These are phyloP conservation scores for Furcula furcula DNA, from an alignment of 2,888 invertebrate species.

Conservation along the genomic window DNA sequence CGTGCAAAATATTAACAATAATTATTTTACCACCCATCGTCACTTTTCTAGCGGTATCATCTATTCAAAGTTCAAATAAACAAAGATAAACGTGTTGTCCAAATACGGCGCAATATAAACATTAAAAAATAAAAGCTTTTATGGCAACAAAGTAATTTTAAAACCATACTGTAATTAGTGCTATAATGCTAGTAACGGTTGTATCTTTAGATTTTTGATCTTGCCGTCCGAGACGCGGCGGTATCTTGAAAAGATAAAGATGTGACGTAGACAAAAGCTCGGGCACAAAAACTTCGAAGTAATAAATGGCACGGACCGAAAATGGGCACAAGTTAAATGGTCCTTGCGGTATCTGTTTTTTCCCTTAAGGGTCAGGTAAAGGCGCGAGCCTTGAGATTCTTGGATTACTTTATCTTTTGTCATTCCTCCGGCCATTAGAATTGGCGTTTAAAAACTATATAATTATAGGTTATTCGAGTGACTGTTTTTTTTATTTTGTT, in stretches of 20 bases:
- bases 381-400: slow-evolving; percentile 43
- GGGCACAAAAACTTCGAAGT: slow-evolving; percentile 40
- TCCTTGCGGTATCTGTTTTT: slow-evolving; percentile 43
- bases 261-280: slow-evolving; percentile 48
- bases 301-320: slow-evolving; percentile 61
- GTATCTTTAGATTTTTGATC: slow-evolving; percentile 15
- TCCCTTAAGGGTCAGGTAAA: slow-evolving; percentile 47
- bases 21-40: slow-evolving; percentile 9
- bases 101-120: slow-evolving; percentile 13
- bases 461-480: slow-evolving; percentile 32
- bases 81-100: slow-evolving; percentile 14
- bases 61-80: slow-evolving; percentile 12
- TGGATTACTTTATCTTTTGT: slow-evolving; percentile 32
- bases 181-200: slow-evolving; percentile 16
- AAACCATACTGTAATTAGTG: slow-evolving; percentile 25
- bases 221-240: slow-evolving; percentile 34
- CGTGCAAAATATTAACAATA: not conserved
- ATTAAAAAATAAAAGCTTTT: slow-evolving; percentile 15
- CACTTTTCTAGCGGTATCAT: slow-evolving; percentile 19
- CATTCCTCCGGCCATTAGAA: slow-evolving; percentile 31
- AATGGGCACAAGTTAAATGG: slow-evolving; percentile 52
- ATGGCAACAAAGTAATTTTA: slow-evolving; percentile 22
- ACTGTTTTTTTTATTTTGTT: slow-evolving; percentile 17
- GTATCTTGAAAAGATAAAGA: slow-evolving; percentile 37
- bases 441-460: slow-evolving; percentile 37